Evolutionary conservation across 2,888 invertebrate genomes (phyloP), one percentile per base, ranked within the genome.

Genomic region (Ophonus ardosiacus): DNA sequence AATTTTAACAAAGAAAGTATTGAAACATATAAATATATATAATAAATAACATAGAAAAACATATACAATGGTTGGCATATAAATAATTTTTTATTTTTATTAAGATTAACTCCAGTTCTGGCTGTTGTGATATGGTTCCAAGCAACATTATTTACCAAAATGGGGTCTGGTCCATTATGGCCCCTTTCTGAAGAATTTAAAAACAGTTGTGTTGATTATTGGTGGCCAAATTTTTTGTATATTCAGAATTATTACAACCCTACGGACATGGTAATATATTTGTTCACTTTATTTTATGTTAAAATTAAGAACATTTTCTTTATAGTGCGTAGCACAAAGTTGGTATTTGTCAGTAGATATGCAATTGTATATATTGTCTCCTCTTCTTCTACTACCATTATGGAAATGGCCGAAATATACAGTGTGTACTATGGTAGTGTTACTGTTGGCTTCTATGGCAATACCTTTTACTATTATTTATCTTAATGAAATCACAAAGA

Each of bases 121-220:
- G 90, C 90, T 3, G 88, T 92, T 5, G 88, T 92, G 38, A 88
- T 93, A 65, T 89, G 91, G 1, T 87, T 92, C 59, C 89, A 90
- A 68, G 90, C 91, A 6, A 91, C 92, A 10, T 87, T 93, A 18
- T 87, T 91, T 18, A 90, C 90, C 8, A 90, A 92, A 86, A 78
- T 92, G 10, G 92, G 92, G 0, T 90, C 91, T 15, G 93, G 93
- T 5, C 92, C 93, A 1, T 88, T 91, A 18, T 93, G 92, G 92
- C 84, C 89, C 4, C 80, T 63, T 17, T 0, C 38, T n/a, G 7
- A 5, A 38, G 15, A 0, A 38, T 10, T 1, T 43, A 86, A 87
- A 59, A 61, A 87, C 2, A 86, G 82, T 18, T 92, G 92, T 86
- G 86, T 87, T n/a, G 68, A 87, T 1, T 88, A 88, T 81, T 92